Evolutionary conservation across 1,140 invertebrate genomes (phyloP), one percentile per base, ranked within the genome.

Genomic region (Rhyacophila brunnea): DNA sequence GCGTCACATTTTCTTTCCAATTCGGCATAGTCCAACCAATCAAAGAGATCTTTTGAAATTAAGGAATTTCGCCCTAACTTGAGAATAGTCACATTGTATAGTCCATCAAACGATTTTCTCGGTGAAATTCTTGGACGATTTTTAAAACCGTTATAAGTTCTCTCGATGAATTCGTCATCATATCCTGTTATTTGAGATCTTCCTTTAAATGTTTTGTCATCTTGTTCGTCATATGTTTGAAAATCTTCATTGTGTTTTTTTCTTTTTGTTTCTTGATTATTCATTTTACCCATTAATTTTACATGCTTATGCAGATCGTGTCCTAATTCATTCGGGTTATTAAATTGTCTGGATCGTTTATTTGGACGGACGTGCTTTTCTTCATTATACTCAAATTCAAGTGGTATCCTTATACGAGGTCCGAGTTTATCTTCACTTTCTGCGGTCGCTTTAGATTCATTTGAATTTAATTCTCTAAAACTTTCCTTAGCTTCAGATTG

Each of bases 21-120:
- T 64, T 71, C 73, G 23, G 77, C 72, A 64, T 80, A 81, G 61
- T 83, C 71, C 34, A 83, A 64, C 81, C 81, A 83, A 11, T 59
- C 64, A 20, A 69, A 71, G 9, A 81, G 59, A 65, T 78, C 70
- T 43, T 65, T 19, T 3, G 81, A 79, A 36, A 82, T 62, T 1
- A 58, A 49, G 42, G 73, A 70, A 10, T 64, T 63, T n/a, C 70
- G 60, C 64, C 68, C 71, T 36, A 78, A 57, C 46, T 72, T 63
- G n/a, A 69, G 57, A 64, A 77, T 71, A 7, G 72, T 76, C 36
- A 78, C 68, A 62, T 79, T 78, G 1, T 68, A 66, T 66, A 75
- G 70, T 28, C 23, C 23, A 9, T 28, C 9, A 9, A 28, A 28
- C 23, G 23, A 28, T 28, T 28, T 28, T 28, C 23, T 28, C 23